phyloP scores from a whole-genome alignment of 2,888 invertebrate species.

The Amphipoea lucens region DNA sequence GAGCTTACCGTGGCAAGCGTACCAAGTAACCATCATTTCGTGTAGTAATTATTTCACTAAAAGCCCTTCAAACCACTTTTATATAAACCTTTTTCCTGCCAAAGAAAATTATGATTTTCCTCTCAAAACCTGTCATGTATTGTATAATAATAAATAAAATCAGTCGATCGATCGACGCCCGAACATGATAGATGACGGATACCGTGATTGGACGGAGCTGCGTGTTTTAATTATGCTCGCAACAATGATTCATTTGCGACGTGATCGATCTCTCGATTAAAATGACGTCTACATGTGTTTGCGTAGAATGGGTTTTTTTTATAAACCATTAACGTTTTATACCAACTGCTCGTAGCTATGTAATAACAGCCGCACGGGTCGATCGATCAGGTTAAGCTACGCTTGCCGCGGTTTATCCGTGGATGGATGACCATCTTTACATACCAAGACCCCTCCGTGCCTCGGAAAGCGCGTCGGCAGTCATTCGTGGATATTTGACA shows the following conservation, averaged over 20 bases:
- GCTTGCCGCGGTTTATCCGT: neutral
- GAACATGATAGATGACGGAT: slow-evolving; percentile 46
- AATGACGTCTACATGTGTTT: slow-evolving; percentile 21
- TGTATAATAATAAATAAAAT: slow-evolving; percentile 18
- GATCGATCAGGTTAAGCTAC: neutral
- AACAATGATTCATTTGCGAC: slow-evolving; percentile 50
- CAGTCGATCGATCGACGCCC: slow-evolving; percentile 14
- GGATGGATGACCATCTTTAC: too few species aligned
- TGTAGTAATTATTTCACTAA: neutral
- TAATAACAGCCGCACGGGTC: neutral
- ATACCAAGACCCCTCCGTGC: neutral
- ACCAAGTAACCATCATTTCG: neutral
- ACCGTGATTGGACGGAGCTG: slow-evolving; percentile 35
- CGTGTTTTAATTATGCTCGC: slow-evolving; percentile 55
- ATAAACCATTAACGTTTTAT: neutral
- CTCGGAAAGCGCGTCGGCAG: neutral
- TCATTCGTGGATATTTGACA: neutral
- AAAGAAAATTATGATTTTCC: slow-evolving; percentile 7
- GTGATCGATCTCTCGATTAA: slow-evolving; percentile 53
- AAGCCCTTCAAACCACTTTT: neutral
- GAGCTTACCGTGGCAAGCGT: neutral
- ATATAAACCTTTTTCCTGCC: neutral
- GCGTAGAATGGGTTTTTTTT: neutral
- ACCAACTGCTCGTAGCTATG: neutral
- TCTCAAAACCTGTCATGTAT: slow-evolving; percentile 5